Percentiles rank a stretch among this genome's conserved stretches.
These are phyloP conservation scores for Hypsopygia costalis DNA, from an alignment of 2,888 invertebrate genomes.

Conservation along the genomic window DNA sequence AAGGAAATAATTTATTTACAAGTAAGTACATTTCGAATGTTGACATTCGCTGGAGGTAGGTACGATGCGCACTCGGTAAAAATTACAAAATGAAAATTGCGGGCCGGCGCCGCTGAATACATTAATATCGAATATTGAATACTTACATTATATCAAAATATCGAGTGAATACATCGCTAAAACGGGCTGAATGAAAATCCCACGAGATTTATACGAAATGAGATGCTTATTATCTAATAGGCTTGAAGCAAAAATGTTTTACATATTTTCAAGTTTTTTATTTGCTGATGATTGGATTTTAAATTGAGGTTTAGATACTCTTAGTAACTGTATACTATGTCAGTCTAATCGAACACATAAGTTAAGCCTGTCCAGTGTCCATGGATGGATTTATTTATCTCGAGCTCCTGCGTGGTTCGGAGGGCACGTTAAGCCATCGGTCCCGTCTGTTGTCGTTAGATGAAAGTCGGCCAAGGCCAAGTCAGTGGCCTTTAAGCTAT, in stretches of 20 bases:
- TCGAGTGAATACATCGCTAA: slow-evolving; percentile 62
- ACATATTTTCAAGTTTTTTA: neutral
- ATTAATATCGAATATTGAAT: slow-evolving; percentile 80
- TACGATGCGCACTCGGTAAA: slow-evolving; percentile 67
- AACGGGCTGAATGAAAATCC: slow-evolving; percentile 58
- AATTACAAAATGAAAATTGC: slow-evolving; percentile 81
- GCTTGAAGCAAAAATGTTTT: neutral
- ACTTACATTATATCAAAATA: slow-evolving; percentile 75
- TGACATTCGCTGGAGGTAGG: slow-evolving; percentile 43
- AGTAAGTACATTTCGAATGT: slow-evolving; percentile 24
- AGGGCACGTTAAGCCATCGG: no score
- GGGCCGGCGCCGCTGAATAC: slow-evolving; percentile 75
- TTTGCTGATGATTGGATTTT: no score
- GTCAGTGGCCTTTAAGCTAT: no score
- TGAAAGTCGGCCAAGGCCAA: no score
- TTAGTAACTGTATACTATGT: no score
- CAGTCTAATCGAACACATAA: no score
- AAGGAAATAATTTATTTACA: no score
- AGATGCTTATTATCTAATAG: slow-evolving; percentile 34
- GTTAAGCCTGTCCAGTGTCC: no score
- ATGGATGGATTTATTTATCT: no score
- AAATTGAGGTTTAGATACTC: no score
- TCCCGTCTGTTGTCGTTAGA: no score
- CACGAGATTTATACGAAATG: slow-evolving; percentile 57
- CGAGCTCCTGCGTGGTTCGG: no score